Percentiles rank a stretch among this genome's conserved stretches.
These are phyloP conservation scores for Entelurus aequoreus DNA, from an alignment of 2,113 vertebrate genomes.

Conservation along the genomic window DNA sequence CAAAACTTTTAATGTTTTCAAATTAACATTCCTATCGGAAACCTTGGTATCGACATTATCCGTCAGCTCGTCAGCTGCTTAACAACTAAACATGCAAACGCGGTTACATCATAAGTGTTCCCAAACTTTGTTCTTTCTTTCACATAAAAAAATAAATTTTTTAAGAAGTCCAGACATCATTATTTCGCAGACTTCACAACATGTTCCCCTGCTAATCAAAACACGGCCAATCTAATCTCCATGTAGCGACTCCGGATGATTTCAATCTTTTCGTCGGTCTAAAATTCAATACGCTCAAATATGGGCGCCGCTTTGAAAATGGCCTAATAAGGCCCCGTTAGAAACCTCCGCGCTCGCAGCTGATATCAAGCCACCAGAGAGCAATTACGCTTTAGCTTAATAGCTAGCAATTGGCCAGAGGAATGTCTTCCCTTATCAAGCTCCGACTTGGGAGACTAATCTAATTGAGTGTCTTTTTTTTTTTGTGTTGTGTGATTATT, in stretches of 20 bases:
- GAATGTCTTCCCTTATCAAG: constrained; percentile 61
- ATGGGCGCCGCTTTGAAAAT: constrained; percentile 44
- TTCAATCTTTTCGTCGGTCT: constrained; percentile 47
- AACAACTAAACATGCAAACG: constrained; percentile 18
- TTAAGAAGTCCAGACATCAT: constrained; percentile 51
- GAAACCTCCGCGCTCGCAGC: constrained; percentile 67
- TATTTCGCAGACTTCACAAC: constrained; percentile 58
- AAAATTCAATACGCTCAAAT: constrained; percentile 49
- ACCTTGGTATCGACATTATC: not conserved
- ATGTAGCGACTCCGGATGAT: constrained; percentile 41
- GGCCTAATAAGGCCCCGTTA: constrained; percentile 70
- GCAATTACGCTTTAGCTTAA: constrained; percentile 75
- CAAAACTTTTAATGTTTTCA: no score
- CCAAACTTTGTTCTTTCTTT: constrained; percentile 1
- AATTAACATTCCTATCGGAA: no score
- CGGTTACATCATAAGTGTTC: constrained; percentile 3
- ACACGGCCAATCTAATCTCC: constrained; percentile 49
- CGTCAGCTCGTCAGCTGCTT: not conserved
- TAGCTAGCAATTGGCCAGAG: constrained; percentile 72
- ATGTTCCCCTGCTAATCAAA: constrained; percentile 51
- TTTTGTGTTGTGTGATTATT: constrained; percentile 67
- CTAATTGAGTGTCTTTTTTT: constrained; percentile 73
- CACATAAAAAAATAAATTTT: not conserved
- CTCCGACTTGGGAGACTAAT: constrained; percentile 72
- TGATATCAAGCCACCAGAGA: constrained; percentile 75